These are phyloP conservation scores for Puffinus mauretanicus DNA, from an alignment of 2,113 vertebrate genomes.

Conservation along the genomic window DNA sequence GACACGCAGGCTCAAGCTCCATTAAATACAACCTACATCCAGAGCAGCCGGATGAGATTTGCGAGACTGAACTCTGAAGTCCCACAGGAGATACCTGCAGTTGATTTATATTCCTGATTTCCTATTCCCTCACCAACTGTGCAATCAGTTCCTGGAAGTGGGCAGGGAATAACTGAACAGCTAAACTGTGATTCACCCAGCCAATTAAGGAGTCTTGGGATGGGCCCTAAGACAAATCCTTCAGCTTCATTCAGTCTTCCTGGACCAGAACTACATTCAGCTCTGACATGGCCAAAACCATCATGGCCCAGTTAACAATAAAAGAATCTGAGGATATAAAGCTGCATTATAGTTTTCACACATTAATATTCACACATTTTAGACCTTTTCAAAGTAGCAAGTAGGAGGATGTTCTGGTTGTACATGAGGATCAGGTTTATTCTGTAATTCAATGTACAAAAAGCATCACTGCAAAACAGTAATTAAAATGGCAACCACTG, in stretches of 20 bases:
- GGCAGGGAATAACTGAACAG: slow-evolving; percentile 41
- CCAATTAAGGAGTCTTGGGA: slow-evolving; percentile 35
- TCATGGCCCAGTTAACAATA: neutral
- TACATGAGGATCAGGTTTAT: neutral
- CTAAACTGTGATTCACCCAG: slow-evolving; percentile 63
- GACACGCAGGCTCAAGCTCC: neutral
- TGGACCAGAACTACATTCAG: neutral
- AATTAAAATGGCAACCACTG: slow-evolving; percentile 5
- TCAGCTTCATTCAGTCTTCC: neutral
- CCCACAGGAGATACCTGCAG: slow-evolving; percentile 19
- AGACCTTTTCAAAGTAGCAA: neutral
- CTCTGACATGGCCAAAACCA: neutral
- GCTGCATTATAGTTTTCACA: neutral
- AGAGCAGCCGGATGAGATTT: slow-evolving; percentile 32
- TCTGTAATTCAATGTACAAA: neutral
- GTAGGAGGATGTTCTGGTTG: neutral
- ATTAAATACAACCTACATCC: slow-evolving; percentile 56
- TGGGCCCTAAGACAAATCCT: neutral
- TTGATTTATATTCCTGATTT: slow-evolving; percentile 51
- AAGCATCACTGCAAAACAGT: neutral
- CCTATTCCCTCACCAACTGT: slow-evolving; percentile 41
- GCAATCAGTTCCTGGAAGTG: slow-evolving; percentile 35
- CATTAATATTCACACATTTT: neutral
- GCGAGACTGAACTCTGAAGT: neutral
- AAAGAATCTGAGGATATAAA: neutral